Percentiles rank a stretch among this genome's conserved stretches.
Evolutionary conservation across 2,113 vertebrate genomes (phyloP).

Genomic region (Trogon surrucura): DNA sequence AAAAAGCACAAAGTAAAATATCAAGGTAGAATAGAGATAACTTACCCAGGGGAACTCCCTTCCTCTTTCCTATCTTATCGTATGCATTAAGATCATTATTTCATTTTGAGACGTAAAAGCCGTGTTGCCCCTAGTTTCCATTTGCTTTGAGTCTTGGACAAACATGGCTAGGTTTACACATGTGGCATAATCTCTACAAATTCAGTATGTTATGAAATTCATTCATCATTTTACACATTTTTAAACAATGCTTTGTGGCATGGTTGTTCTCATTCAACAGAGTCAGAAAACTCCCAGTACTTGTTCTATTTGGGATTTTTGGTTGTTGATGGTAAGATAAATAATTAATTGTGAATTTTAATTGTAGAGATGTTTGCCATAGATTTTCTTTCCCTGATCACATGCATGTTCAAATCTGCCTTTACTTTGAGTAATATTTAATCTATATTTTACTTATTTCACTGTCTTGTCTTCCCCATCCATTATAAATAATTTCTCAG

Average conservation of each 20-base stretch:
- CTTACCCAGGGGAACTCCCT: constrained; percentile 59
- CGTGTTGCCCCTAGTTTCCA: constrained; percentile 27
- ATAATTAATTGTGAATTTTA: constrained; percentile 30
- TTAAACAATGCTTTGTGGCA: constrained; percentile 18
- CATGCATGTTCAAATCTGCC: neutral
- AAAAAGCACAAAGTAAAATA: constrained; percentile 48
- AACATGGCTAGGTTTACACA: constrained; percentile 37
- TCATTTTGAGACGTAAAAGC: constrained; percentile 56
- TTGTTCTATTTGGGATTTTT: neutral
- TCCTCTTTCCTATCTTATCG: constrained; percentile 70
- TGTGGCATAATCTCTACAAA: constrained; percentile 27
- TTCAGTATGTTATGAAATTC: constrained; percentile 21
- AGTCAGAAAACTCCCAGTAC: constrained; percentile 1
- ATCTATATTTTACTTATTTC: neutral
- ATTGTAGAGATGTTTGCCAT: constrained; percentile 1
- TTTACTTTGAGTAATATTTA: constrained; percentile 26
- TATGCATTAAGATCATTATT: constrained; percentile 30
- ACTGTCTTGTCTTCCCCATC: neutral
- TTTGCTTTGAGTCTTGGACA: constrained; percentile 59
- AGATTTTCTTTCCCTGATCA: neutral
- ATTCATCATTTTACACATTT: neutral
- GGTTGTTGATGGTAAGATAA: constrained; percentile 30
- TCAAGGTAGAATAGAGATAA: constrained; percentile 67
- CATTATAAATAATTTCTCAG: constrained; percentile 11
- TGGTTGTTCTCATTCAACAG: neutral